phyloP scores from a whole-genome alignment of 2,888 invertebrate genomes.

The Drosophila cognata region DNA sequence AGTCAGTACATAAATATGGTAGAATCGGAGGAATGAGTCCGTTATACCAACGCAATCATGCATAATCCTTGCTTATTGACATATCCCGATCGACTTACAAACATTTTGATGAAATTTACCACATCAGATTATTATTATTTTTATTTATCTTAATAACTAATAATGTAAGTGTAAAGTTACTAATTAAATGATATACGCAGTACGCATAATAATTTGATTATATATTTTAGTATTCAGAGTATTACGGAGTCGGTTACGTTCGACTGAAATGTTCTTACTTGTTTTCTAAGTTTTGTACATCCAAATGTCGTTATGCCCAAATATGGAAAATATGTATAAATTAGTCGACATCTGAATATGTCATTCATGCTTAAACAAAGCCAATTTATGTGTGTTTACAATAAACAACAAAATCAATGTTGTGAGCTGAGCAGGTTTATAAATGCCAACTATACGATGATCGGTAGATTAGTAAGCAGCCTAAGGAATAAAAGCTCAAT shows the following conservation, averaged over 20 bases:
- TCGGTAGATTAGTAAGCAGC: not conserved
- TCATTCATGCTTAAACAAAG: not conserved
- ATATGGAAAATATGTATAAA: not conserved
- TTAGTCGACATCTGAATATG: not conserved
- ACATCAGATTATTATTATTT: not conserved
- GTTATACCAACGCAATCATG: not conserved
- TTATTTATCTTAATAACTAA: not conserved
- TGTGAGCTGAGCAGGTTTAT: slow-evolving; percentile 2
- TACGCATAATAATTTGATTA: too few relatives aligned
- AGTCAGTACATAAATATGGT: not conserved
- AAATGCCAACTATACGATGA: not conserved
- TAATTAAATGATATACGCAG: too few relatives aligned
- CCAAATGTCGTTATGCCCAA: not conserved
- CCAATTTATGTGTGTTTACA: not conserved
- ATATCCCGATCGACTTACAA: not conserved
- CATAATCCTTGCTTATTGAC: rapidly evolving
- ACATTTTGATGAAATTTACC: not conserved
- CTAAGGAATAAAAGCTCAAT: not conserved
- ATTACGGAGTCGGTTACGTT: not conserved
- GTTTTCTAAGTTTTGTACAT: not conserved
- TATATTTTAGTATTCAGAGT: not conserved
- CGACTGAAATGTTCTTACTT: not conserved
- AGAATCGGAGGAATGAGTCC: not conserved
- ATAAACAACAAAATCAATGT: slow-evolving; percentile 6
- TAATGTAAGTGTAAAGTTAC: not conserved